These are phyloP conservation scores for Serilophus lunatus DNA, from an alignment of 2,113 vertebrate genomes.

Conservation along the genomic window DNA sequence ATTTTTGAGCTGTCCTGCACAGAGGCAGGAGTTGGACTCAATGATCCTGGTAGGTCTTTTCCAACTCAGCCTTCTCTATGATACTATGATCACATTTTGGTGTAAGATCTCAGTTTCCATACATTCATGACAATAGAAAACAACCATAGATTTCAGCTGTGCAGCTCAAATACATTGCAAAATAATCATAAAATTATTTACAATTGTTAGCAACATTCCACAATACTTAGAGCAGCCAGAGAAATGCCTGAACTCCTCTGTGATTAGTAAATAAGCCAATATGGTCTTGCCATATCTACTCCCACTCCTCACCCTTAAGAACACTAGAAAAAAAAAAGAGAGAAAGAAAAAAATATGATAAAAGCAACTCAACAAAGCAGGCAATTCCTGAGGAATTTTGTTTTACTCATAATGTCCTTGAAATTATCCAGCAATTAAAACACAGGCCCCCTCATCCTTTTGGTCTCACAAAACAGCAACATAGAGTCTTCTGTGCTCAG, in stretches of 20 bases:
- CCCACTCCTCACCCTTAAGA: not conserved
- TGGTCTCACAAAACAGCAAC: constrained; percentile 35
- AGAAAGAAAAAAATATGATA: not conserved
- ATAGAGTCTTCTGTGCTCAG: constrained; percentile 20
- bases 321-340: not conserved
- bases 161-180: not conserved
- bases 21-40: not conserved
- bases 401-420: constrained; percentile 48
- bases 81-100: not conserved
- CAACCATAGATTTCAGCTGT: not conserved
- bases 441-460: constrained; percentile 4
- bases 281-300: not conserved
- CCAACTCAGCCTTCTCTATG: not conserved
- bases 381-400: constrained; percentile 46
- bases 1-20: not conserved
- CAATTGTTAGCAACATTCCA: constrained; percentile 42
- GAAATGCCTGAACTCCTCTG: constrained; percentile 34
- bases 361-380: constrained; percentile 39
- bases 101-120: not conserved
- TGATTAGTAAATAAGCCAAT: constrained; percentile 29
- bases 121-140: constrained; percentile 8
- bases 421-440: constrained; percentile 52
- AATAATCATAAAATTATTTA: constrained; percentile 24
- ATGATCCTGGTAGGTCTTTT: not conserved
- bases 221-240: not conserved